Conservation (phyloP, 2,113 vertebrate species). For the Irena cyanogastra region DNA sequence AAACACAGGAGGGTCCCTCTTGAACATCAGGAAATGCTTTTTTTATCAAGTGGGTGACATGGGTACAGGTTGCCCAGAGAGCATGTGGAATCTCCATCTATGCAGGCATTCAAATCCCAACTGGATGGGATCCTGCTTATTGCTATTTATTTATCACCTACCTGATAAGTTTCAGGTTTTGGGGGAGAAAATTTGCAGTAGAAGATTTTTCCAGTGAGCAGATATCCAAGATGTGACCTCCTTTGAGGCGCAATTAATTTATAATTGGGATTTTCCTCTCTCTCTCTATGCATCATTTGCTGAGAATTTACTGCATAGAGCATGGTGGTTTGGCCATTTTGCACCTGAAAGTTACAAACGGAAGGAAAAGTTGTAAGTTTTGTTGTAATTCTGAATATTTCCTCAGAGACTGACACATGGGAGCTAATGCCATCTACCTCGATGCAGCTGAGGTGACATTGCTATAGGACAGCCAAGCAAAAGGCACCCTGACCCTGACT, state of each 20-base stretch:
- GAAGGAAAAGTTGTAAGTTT: neutral
- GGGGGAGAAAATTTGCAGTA: neutral
- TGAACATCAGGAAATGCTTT: neutral
- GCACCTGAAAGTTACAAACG: neutral
- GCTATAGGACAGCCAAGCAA: neutral
- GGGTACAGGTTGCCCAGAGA: neutral
- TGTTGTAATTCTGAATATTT: neutral
- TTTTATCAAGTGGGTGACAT: neutral
- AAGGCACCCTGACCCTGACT: neutral
- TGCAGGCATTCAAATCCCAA: neutral
- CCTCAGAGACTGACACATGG: neutral
- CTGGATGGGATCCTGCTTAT: neutral
- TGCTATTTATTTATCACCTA: neutral
- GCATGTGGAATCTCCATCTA: neutral
- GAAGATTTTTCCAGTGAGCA: neutral
- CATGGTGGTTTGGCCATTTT: neutral
- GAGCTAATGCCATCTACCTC: neutral
- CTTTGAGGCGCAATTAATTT: neutral
- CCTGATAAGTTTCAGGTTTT: neutral
- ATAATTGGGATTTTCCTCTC: neutral
- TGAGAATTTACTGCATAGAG: neutral
- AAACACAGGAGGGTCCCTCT: neutral
- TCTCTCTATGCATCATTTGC: rapidly evolving
- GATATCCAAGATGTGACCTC: neutral
- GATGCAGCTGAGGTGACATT: neutral